Percentiles rank a stretch among this genome's conserved stretches.
Conservation (phyloP, 2,888 invertebrate species). For the Pseudococcus viburni region DNA sequence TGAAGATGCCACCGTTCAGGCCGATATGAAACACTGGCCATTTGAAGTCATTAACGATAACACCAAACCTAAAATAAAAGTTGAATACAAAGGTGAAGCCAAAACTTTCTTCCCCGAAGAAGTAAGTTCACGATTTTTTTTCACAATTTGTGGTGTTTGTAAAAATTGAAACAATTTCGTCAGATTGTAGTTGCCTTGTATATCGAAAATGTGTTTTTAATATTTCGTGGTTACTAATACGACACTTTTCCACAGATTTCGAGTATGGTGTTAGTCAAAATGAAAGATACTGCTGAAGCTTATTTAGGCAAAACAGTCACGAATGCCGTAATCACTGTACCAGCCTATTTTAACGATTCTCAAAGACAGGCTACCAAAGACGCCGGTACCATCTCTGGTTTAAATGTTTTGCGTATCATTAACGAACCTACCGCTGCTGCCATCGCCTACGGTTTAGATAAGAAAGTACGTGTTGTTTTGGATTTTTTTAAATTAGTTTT, state of each 20-base stretch:
- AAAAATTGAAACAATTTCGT: no score
- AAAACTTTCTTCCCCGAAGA: slow-evolving; percentile 94
- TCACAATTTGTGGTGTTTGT: background rate
- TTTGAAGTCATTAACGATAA: slow-evolving; percentile 87
- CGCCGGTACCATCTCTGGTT: slow-evolving; percentile 88
- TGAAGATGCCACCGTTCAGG: slow-evolving; percentile 85
- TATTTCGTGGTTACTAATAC: background rate
- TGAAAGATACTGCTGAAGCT: slow-evolving; percentile 93
- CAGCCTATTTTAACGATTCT: slow-evolving; percentile 93
- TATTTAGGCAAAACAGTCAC: slow-evolving; percentile 87
- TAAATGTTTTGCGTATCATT: slow-evolving; percentile 79
- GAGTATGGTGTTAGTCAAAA: slow-evolving; percentile 92
- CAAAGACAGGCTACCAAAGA: slow-evolving; percentile 94
- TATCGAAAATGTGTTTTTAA: no score
- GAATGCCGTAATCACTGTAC: slow-evolving; percentile 91
- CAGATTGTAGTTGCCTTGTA: no score
- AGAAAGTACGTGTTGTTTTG: slow-evolving; percentile 74
- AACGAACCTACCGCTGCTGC: slow-evolving; percentile 81
- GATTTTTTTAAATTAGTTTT: background rate
- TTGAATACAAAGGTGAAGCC: slow-evolving; percentile 88
- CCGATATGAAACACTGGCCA: slow-evolving; percentile 95
- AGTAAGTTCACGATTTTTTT: slow-evolving; percentile 76
- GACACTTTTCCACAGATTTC: slow-evolving; percentile 68
- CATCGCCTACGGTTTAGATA: slow-evolving; percentile 91
- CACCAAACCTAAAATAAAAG: slow-evolving; percentile 86